A percentile compares a stretch with the other conserved stretches of the same genome.
Conservation (phyloP, 2,888 invertebrate species). For the Theristus sp. region DNA sequence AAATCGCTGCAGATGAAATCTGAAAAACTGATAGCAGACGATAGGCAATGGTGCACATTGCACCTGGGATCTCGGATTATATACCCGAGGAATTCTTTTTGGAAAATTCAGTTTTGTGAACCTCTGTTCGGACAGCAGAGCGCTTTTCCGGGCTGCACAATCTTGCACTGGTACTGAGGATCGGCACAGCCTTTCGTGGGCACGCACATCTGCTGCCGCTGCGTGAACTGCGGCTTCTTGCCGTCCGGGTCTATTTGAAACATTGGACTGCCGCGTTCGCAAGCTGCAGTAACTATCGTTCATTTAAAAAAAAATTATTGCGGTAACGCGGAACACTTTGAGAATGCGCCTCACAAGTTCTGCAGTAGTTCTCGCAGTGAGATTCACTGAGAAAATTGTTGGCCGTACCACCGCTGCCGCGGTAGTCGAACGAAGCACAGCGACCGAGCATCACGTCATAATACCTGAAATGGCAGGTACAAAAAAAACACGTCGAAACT, state of each 20-base stretch:
- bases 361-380: background rate
- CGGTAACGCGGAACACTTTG: too few relatives aligned
- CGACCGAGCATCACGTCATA: background rate
- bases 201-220: background rate
- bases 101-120: too few relatives aligned
- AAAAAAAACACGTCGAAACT: too few relatives aligned
- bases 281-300: background rate
- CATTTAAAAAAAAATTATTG: too few relatives aligned
- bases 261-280: background rate
- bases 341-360: background rate
- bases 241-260: background rate
- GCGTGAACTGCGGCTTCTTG: background rate
- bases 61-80: too few relatives aligned
- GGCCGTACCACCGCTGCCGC: background rate
- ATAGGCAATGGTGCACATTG: background rate
- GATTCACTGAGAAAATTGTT: background rate
- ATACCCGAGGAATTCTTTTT: too few relatives aligned
- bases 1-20: background rate
- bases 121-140: conserved; percentile 3
- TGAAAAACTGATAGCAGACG: background rate
- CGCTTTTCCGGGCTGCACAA: background rate
- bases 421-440: background rate
- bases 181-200: background rate
- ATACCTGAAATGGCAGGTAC: background rate
- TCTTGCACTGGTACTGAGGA: background rate